phyloP scores from a whole-genome alignment of 2,797 vertebrate species.

The Bucorvus abyssinicus region DNA sequence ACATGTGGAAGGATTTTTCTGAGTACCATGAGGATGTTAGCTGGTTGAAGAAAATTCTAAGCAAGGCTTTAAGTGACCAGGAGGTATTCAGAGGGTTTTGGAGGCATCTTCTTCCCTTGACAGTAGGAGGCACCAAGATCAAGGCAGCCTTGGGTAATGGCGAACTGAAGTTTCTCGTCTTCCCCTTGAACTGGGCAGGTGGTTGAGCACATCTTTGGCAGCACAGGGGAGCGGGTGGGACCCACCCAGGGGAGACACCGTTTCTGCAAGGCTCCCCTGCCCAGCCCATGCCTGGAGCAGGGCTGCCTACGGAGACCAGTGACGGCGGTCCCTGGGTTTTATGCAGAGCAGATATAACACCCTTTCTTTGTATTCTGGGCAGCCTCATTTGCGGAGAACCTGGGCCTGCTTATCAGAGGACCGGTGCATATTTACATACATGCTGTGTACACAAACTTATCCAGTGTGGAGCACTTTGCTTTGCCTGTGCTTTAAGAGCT shows the following conservation, averaged over 20 bases:
- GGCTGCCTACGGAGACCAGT: neutral
- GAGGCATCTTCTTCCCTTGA: neutral
- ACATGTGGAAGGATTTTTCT: neutral
- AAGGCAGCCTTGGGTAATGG: neutral
- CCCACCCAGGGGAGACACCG: accelerated
- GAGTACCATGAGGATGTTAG: accelerated
- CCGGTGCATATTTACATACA: neutral
- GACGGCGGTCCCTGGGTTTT: neutral
- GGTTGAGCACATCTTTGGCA: neutral
- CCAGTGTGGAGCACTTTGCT: accelerated
- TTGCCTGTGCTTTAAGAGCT: neutral
- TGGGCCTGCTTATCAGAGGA: neutral
- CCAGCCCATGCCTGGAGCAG: neutral
- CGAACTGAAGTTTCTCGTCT: neutral
- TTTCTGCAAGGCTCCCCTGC: neutral
- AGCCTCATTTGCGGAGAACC: neutral
- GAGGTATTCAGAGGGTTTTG: neutral
- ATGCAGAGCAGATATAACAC: neutral
- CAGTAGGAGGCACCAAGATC: accelerated
- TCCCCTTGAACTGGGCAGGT: neutral
- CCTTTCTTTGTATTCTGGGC: neutral
- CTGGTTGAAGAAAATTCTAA: neutral
- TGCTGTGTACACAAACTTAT: neutral
- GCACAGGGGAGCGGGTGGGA: neutral
- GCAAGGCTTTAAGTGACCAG: neutral